These are phyloP conservation scores for Tineola bisselliella DNA, from an alignment of 2,888 invertebrate species.

Conservation along the genomic window DNA sequence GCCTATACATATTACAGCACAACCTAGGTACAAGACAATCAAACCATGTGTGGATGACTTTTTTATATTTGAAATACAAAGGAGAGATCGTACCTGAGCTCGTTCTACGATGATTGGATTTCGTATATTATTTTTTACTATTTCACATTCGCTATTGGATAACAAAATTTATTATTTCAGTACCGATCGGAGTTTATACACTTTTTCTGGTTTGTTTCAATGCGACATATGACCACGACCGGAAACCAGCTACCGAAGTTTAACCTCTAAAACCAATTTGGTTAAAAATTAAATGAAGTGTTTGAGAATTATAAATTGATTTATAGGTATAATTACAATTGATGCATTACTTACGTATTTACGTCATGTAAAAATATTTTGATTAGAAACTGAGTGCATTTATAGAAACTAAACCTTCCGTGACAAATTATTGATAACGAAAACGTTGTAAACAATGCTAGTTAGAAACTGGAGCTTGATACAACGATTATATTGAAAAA, in stretches of 20 bases:
- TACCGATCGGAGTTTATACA: too few relatives aligned
- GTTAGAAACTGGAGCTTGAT: neutral
- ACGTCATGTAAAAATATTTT: neutral
- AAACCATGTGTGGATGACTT: conserved; percentile 1
- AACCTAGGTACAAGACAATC: neutral
- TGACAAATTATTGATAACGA: neutral
- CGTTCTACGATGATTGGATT: neutral
- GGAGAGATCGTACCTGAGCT: neutral
- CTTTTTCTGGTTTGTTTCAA: too few relatives aligned
- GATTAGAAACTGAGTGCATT: neutral
- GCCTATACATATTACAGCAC: neutral
- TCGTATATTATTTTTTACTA: neutral
- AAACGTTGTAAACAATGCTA: neutral
- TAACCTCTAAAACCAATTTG: too few relatives aligned
- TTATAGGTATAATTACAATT: neutral
- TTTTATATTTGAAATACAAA: neutral
- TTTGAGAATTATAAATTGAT: neutral
- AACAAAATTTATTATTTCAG: too few relatives aligned
- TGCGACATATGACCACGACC: too few relatives aligned
- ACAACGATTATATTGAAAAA: neutral
- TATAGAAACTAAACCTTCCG: neutral
- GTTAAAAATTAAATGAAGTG: neutral
- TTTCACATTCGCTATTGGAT: too few relatives aligned
- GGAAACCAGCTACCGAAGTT: too few relatives aligned
- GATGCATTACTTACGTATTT: neutral